Conservation (phyloP, 2,113 vertebrate genomes). For the Taxidea taxus region DNA sequence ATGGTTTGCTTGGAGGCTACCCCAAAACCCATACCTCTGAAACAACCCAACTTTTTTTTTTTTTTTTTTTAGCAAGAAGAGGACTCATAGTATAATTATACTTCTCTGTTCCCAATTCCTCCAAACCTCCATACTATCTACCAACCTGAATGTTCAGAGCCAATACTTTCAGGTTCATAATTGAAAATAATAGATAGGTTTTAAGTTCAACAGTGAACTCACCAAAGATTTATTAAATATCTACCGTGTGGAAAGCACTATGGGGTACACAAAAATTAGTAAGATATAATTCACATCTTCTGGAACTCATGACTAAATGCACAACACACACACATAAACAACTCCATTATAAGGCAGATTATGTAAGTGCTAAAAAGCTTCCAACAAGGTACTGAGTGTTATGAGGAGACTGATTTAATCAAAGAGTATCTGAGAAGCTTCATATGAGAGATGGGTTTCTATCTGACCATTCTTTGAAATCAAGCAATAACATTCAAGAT, state of each 20-base stretch:
- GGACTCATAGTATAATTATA: not conserved
- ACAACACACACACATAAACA: slow-evolving; percentile 21
- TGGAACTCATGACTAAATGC: slow-evolving; percentile 25
- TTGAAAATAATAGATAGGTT: not conserved
- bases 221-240: slow-evolving; percentile 32
- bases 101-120: not conserved
- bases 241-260: not conserved
- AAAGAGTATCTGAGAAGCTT: not conserved
- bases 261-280: not conserved
- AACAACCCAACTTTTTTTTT: not conserved
- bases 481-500: slow-evolving; percentile 7
- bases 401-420: not conserved
- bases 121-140: not conserved
- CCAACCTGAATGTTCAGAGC: not conserved
- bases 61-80: not conserved
- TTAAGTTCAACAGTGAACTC: slow-evolving; percentile 32
- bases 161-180: not conserved
- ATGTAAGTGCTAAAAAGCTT: slow-evolving; percentile 30
- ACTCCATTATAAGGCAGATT: slow-evolving; percentile 45
- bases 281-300: slow-evolving; percentile 14
- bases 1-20: not conserved
- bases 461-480: not conserved
- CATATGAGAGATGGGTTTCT: slow-evolving; percentile 12
- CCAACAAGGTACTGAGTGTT: slow-evolving; percentile 15
- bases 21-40: not conserved